Conservation (phyloP, 2,113 vertebrate genomes). For the Nothobranchius kuhntae region DNA sequence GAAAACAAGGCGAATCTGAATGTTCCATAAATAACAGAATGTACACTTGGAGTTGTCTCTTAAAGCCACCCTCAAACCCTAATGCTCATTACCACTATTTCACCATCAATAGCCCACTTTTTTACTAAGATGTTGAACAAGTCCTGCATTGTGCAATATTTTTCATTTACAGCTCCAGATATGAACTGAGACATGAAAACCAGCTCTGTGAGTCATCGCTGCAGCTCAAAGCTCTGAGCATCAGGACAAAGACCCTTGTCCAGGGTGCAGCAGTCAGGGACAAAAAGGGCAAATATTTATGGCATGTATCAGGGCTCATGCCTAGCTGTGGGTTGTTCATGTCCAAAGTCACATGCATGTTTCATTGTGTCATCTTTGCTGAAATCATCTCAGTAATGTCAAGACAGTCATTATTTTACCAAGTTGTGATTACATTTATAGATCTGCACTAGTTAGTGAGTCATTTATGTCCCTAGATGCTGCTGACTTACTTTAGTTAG, state of each 20-base stretch:
- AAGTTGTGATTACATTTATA: not conserved
- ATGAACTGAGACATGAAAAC: not conserved
- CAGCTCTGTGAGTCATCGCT: not conserved
- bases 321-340: not conserved
- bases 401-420: not conserved
- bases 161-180: not conserved
- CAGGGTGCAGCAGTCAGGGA: conserved; percentile 3
- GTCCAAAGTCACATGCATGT: not conserved
- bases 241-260: not conserved
- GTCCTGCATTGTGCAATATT: not conserved
- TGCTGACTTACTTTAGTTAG: not conserved
- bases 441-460: not conserved
- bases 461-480: conserved; percentile 1
- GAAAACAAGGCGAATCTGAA: not conserved
- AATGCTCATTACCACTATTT: not conserved
- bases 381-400: not conserved
- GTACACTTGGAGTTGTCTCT: not conserved
- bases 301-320: not conserved
- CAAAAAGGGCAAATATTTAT: conserved; percentile 8
- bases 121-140: not conserved
- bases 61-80: not conserved
- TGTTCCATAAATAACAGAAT: not conserved
- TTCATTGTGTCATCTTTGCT: not conserved
- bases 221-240: not conserved
- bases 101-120: not conserved